Percentiles rank a stretch among this genome's conserved stretches.
These are phyloP conservation scores for Nomada hirtipes DNA, from an alignment of 2,888 invertebrate genomes.

Conservation along the genomic window DNA sequence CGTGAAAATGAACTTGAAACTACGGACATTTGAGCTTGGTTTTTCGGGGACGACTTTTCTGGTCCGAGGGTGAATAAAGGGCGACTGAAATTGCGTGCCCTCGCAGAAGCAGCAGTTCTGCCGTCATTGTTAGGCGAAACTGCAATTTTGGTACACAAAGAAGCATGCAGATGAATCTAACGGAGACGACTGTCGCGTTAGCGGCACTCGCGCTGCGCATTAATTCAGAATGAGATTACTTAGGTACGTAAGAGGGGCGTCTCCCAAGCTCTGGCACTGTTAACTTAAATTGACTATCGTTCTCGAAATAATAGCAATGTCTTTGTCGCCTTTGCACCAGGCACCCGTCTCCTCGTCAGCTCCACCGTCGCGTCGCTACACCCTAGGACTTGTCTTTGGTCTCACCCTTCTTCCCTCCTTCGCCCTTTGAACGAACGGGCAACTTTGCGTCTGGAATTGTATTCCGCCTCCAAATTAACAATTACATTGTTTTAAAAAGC, in stretches of 20 bases:
- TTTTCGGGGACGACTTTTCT: conserved; percentile 31
- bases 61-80: conserved; percentile 30
- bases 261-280: conserved; percentile 66
- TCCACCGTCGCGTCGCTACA: conserved; percentile 44
- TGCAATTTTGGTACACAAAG: conserved; percentile 70
- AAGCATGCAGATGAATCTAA: conserved; percentile 64
- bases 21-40: conserved; percentile 17
- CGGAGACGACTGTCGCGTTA: conserved; percentile 56
- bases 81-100: conserved; percentile 42
- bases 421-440: conserved; percentile 61
- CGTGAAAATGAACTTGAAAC: conserved; percentile 10
- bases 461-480: conserved; percentile 75
- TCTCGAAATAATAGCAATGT: conserved; percentile 74
- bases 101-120: conserved; percentile 2
- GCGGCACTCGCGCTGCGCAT: conserved; percentile 69
- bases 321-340: conserved; percentile 68
- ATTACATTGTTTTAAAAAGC: conserved; percentile 77
- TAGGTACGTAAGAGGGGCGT: conserved; percentile 69
- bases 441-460: conserved; percentile 72
- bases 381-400: conserved; percentile 51
- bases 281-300: conserved; percentile 78
- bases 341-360: conserved; percentile 59
- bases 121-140: conserved; percentile 61
- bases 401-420: conserved; percentile 37
- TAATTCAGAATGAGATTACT: conserved; percentile 75